Evolutionary conservation across 2,888 invertebrate genomes (phyloP).

Genomic region (Arrhopalites spinosus): DNA sequence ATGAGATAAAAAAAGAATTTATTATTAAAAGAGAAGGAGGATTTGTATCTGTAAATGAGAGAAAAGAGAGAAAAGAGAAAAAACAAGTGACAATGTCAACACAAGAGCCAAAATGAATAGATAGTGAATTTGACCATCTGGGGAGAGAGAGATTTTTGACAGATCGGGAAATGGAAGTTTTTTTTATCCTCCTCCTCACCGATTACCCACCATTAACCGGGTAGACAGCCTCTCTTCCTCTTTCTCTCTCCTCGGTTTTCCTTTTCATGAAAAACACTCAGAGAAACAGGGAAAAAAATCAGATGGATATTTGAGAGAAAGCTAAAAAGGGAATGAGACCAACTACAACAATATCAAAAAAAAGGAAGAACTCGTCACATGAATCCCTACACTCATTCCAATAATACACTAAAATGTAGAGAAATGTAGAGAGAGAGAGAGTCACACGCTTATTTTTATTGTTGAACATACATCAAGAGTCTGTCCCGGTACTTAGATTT

Average conservation of each 20-base stretch:
- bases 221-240: background rate
- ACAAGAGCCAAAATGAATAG: background rate
- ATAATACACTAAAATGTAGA: too few relatives aligned
- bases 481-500: too few relatives aligned
- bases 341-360: background rate
- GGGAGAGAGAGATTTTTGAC: background rate
- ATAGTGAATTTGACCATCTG: constrained; percentile 9
- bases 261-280: constrained; percentile 12
- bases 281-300: background rate
- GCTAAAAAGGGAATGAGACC: constrained; percentile 14
- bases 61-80: background rate
- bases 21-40: background rate
- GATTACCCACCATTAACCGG: constrained; percentile 11
- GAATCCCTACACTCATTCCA: too few relatives aligned
- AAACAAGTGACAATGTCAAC: constrained; percentile 6
- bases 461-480: too few relatives aligned
- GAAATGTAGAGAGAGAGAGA: too few relatives aligned
- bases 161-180: background rate
- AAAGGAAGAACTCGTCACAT: too few relatives aligned
- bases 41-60: background rate
- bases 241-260: background rate
- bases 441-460: background rate
- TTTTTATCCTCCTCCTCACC: constrained; percentile 6
- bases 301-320: constrained; percentile 20
- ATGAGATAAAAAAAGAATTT: background rate